A percentile compares a stretch with the other conserved stretches of the same genome.
Conservation (phyloP, 2,888 invertebrate genomes). For the Pasiphila rectangulata region DNA sequence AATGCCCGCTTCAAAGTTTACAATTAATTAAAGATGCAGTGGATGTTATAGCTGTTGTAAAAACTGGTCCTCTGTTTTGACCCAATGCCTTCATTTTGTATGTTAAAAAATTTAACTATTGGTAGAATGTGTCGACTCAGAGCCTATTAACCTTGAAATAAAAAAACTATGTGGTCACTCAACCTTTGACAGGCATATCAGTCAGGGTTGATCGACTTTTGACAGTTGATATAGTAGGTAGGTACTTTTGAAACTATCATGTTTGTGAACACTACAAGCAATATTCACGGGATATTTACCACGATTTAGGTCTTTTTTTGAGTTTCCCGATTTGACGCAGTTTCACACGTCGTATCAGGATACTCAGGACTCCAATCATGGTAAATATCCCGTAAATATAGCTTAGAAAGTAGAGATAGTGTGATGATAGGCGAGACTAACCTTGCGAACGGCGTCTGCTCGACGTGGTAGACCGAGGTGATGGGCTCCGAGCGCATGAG, state of each 20-base stretch:
- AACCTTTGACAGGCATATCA: constrained; percentile 33
- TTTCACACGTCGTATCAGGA: too few species aligned
- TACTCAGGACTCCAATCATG: too few species aligned
- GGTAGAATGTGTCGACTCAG: constrained; percentile 12
- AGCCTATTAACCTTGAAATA: constrained; percentile 13
- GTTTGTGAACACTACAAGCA: too few species aligned
- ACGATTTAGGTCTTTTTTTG: too few species aligned
- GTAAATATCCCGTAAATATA: too few species aligned
- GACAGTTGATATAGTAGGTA: constrained; percentile 24
- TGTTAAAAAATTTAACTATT: not conserved
- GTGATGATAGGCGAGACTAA: constrained; percentile 56
- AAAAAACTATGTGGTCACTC: constrained; percentile 29
- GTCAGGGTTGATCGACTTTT: constrained; percentile 32
- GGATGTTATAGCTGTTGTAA: constrained; percentile 4
- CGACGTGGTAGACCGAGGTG: constrained; percentile 88
- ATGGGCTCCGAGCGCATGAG: constrained; percentile 87
- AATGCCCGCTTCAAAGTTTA: constrained; percentile 10
- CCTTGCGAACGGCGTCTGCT: constrained; percentile 93
- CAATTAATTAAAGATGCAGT: constrained; percentile 9
- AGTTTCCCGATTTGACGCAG: too few species aligned
- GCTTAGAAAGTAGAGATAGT: too few species aligned
- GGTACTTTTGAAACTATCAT: too few species aligned
- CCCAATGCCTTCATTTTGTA: constrained; percentile 2
- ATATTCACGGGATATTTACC: too few species aligned
- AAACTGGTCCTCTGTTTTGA: constrained; percentile 5